Evolutionary conservation across 2,888 invertebrate species (phyloP).

Genomic region (Dione vanillae): DNA sequence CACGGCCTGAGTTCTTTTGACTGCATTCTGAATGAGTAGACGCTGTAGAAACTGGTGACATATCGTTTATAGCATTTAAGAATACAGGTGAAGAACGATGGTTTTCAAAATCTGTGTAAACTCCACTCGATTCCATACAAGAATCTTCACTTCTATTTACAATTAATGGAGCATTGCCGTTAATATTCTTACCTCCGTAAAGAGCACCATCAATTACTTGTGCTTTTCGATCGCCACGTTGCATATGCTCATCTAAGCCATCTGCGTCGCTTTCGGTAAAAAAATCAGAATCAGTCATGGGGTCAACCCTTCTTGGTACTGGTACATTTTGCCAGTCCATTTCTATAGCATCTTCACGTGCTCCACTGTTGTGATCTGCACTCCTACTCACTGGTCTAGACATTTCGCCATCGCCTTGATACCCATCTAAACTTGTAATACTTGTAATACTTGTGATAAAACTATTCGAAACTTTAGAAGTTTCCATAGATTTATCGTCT

Average conservation of each 20-base stretch:
- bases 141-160: conserved; percentile 88
- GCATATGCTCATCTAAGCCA: conserved; percentile 89
- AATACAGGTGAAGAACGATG: conserved; percentile 80
- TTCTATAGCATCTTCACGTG: conserved; percentile 80
- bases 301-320: conserved; percentile 88
- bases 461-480: conserved; percentile 88
- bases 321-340: conserved; percentile 86
- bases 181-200: conserved; percentile 89
- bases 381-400: conserved; percentile 93
- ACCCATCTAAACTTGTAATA: conserved; percentile 95
- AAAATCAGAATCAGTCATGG: conserved; percentile 96
- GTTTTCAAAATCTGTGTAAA: conserved; percentile 94
- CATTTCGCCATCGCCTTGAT: conserved; percentile 96
- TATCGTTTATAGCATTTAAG: conserved; percentile 86
- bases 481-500: conserved; percentile 85
- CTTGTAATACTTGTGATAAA: conserved; percentile 95
- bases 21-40: conserved; percentile 82
- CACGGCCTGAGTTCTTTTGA: conserved; percentile 73
- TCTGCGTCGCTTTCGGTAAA: conserved; percentile 96
- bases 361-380: conserved; percentile 88
- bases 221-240: conserved; percentile 89
- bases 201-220: conserved; percentile 95
- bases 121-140: conserved; percentile 94
- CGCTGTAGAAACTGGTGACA: conserved; percentile 87
- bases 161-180: conserved; percentile 81